A percentile compares a stretch with the other conserved stretches of the same genome.
Evolutionary conservation across 2,113 vertebrate genomes (phyloP).

Genomic region (Bombycilla garrulus): DNA sequence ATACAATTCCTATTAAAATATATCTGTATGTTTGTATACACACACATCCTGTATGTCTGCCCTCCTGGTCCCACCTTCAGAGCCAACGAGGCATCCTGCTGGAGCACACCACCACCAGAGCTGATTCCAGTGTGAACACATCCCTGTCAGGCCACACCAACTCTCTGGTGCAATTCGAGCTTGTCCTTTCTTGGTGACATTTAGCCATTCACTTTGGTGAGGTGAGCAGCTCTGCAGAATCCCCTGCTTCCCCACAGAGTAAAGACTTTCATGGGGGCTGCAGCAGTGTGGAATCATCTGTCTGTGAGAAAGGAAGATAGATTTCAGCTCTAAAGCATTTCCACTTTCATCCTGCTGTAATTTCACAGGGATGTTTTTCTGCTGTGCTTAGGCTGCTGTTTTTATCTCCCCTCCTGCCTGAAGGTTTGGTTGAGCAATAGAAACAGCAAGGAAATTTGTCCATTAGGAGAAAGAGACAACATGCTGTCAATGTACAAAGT

Average conservation of each 20-base stretch:
- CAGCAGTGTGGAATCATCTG: not conserved
- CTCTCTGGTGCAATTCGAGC: fast-evolving
- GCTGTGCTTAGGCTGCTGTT: not conserved
- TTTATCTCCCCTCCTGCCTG: not conserved
- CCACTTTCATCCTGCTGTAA: not conserved
- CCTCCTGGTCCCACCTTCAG: not conserved
- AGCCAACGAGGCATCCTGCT: fast-evolving
- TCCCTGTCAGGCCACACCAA: not conserved
- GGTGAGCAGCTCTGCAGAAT: not conserved
- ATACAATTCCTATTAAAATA: no score
- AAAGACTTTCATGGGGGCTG: not conserved
- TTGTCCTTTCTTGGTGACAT: not conserved
- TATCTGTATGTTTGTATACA: no score
- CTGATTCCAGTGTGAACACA: fast-evolving
- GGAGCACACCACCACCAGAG: not conserved
- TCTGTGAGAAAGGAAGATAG: not conserved
- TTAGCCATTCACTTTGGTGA: not conserved
- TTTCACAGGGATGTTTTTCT: not conserved
- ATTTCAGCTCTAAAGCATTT: not conserved
- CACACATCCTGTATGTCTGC: not conserved
- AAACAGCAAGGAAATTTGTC: not conserved
- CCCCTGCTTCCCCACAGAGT: not conserved
- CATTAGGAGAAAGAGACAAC: not conserved
- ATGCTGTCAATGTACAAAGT: not conserved
- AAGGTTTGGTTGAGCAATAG: not conserved